phyloP scores from a whole-genome alignment of 2,113 vertebrate genomes.

The Ursus arctos region DNA sequence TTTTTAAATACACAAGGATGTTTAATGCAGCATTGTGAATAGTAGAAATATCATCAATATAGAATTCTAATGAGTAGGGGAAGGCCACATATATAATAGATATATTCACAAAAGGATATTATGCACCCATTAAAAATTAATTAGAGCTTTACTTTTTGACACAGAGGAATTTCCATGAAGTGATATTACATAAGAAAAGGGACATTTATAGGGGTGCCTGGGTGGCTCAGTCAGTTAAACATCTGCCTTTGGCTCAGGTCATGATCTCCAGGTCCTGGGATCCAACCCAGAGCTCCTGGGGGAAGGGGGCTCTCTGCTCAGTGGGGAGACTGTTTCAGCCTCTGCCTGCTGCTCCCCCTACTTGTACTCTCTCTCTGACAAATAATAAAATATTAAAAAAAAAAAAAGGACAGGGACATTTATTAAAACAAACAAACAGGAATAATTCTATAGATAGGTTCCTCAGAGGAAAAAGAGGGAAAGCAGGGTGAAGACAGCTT shows the following conservation, averaged over 20 bases:
- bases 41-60: not conserved
- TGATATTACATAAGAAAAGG: not conserved
- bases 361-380: not conserved
- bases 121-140: not conserved
- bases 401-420: not conserved
- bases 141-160: not conserved
- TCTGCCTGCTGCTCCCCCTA: not conserved
- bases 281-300: too few relatives aligned
- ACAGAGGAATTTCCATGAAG: not conserved
- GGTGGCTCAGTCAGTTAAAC: not conserved
- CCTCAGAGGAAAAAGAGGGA: not conserved
- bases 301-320: not conserved
- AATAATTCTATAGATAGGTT: not conserved
- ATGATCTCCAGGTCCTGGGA: not conserved
- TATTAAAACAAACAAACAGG: not conserved
- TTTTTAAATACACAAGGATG: not conserved
- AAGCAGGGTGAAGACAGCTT: not conserved
- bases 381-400: not conserved
- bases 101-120: not conserved
- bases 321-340: not conserved
- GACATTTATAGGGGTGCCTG: not conserved
- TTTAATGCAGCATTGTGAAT: not conserved
- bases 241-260: not conserved
- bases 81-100: not conserved
- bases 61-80: not conserved